Conservation (phyloP, 2,797 vertebrate genomes). For the Harpagifer antarcticus region DNA sequence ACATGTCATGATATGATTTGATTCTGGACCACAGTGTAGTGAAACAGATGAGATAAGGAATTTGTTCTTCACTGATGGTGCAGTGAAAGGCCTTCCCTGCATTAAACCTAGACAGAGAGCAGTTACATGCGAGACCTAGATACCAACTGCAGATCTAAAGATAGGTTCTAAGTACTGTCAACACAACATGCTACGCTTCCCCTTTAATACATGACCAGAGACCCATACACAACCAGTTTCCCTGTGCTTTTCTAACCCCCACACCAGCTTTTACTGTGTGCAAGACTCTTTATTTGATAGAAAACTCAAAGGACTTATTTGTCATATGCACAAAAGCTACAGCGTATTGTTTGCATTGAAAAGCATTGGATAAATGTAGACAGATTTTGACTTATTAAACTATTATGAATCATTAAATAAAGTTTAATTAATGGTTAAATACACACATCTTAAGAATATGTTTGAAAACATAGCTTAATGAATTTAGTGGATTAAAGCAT, state of each 20-base stretch:
- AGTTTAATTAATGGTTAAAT: slow-evolving; percentile 3
- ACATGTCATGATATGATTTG: not conserved
- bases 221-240: not conserved
- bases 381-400: not conserved
- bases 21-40: not conserved
- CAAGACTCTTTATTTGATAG: not conserved
- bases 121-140: not conserved
- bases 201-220: not conserved
- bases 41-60: not conserved
- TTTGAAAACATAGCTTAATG: slow-evolving; percentile 7
- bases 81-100: not conserved
- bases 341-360: too few species aligned
- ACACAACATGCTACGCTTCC: not conserved
- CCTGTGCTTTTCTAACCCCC: not conserved
- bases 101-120: not conserved
- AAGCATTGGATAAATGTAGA: too few species aligned
- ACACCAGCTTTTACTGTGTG: not conserved
- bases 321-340: too few species aligned
- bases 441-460: not conserved
- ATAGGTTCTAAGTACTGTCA: not conserved
- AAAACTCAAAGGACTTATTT: too few species aligned
- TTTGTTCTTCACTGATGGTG: not conserved
- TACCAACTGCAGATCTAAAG: not conserved
- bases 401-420: not conserved
- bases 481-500: not conserved